Evolutionary conservation across 2,797 vertebrate species (phyloP), one percentile per base, ranked within the genome.

Genomic region (Sparidentex hasta): DNA sequence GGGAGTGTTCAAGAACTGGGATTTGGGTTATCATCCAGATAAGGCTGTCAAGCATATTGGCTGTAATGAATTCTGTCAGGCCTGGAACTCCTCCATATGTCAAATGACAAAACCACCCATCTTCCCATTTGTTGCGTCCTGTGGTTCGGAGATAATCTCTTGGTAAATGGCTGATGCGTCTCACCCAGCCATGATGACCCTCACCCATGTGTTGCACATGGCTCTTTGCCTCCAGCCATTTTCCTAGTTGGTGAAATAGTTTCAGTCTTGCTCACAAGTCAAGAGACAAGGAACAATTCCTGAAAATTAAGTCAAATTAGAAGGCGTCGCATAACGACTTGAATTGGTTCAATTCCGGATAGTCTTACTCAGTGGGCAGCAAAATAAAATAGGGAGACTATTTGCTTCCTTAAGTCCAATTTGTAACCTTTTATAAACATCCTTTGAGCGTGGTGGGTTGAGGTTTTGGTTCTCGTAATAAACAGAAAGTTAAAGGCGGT

Each of bases 1-100:
- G 72, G 58, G 41, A 69, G 81, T 12, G n/a, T 75, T 80, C 57
- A 78, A 81, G 50, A 79, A 47, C 61, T 38, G 18, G 79, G 81
- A 89, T 90, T 90, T 77, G 68, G 83, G 66, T 86, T 81, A 65
- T 74, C 55, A 69, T 74, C 44, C 57, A 50, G 73, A 85, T 87
- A 80, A 83, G 21, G 83, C 82, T 82, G 81, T 80, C 65, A 77
- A 70, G 47, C 89, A 84, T 91, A 81, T 86, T 85, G 88, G 56
- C 68, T 83, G 52, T 75, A 84, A 91, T 88, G 20, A 82, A 71
- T 85, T 86, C 51, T 81, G 57, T 79, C 72, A 76, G 62, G 71
- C 61, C 44, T 66, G 66, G 72, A 75, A 61, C 54, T 73, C 12
- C 55, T 71, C 80, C 87, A 82, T 87, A 90, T 91, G 90, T 89